Evolutionary conservation across 2,113 vertebrate genomes (phyloP).

Genomic region (Dinomys branickii): DNA sequence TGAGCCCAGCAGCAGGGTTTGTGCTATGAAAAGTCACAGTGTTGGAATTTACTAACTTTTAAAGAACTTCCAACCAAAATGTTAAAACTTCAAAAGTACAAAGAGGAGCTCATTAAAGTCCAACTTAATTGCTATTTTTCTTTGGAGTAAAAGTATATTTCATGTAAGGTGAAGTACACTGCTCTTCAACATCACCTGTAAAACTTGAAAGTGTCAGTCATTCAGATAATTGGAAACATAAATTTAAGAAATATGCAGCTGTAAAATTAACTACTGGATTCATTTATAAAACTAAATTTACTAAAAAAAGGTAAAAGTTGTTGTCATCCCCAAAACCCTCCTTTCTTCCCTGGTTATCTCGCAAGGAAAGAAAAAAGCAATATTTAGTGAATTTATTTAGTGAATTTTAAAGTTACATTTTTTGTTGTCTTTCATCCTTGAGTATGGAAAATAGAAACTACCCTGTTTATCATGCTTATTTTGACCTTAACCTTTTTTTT

Average conservation of each 20-base stretch:
- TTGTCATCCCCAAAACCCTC: conserved; percentile 66
- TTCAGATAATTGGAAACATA: conserved; percentile 86
- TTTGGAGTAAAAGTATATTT: conserved; percentile 81
- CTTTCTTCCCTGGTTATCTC: conserved; percentile 73
- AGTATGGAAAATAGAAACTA: conserved; percentile 88
- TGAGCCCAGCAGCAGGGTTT: conserved; percentile 66
- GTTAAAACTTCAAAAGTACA: conserved; percentile 61
- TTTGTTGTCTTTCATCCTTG: conserved; percentile 84
- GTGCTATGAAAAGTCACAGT: conserved; percentile 64
- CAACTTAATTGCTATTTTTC: conserved; percentile 74
- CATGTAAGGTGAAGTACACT: conserved; percentile 74
- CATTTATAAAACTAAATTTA: conserved; percentile 79
- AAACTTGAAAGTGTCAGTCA: conserved; percentile 87
- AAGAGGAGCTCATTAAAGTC: conserved; percentile 64
- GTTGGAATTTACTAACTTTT: conserved; percentile 78
- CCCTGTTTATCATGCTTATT: conserved; percentile 89
- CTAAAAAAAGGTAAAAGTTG: conserved; percentile 66
- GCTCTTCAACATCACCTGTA: conserved; percentile 84
- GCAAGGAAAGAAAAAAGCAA: conserved; percentile 55
- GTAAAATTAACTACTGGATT: conserved; percentile 81
- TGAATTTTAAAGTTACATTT: conserved; percentile 82
- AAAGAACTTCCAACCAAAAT: conserved; percentile 65
- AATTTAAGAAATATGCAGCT: conserved; percentile 78
- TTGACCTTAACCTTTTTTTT: conserved; percentile 88
- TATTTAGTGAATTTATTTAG: conserved; percentile 71